Evolutionary conservation across 2,888 invertebrate genomes (phyloP).

Genomic region (Agrotis ipsilon): DNA sequence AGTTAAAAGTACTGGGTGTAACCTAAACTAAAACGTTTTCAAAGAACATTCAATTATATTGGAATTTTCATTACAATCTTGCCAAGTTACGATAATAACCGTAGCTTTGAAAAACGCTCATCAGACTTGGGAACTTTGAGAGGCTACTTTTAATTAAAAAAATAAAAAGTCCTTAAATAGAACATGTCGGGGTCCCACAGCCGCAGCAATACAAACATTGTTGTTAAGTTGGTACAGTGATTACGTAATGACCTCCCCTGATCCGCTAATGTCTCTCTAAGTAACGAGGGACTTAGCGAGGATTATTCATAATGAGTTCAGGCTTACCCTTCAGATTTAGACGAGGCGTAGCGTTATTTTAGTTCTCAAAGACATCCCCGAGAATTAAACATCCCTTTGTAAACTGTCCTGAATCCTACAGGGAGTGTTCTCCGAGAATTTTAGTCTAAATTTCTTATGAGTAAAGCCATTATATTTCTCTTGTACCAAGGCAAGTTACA

Average conservation of each 20-base stretch:
- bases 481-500: conserved; percentile 1
- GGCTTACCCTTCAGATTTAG: conserved; percentile 43
- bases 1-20: not conserved
- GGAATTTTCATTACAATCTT: not conserved
- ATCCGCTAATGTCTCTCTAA: conserved; percentile 62
- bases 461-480: not conserved
- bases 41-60: not conserved
- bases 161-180: not conserved
- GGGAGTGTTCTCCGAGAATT: conserved; percentile 13
- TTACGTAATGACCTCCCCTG: conserved; percentile 47
- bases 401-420: conserved; percentile 22
- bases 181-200: not conserved
- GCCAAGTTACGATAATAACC: not conserved
- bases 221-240: conserved; percentile 33
- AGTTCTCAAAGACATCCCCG: conserved; percentile 36
- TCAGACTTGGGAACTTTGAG: not conserved
- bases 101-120: not conserved
- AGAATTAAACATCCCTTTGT: conserved; percentile 46
- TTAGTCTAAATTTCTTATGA: conserved; percentile 23
- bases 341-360: conserved; percentile 55
- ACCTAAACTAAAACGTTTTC: not conserved
- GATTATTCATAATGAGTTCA: conserved; percentile 63
- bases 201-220: conserved; percentile 32
- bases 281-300: conserved; percentile 56
- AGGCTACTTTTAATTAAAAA: not conserved